Evolutionary conservation across 2,888 invertebrate species (phyloP).

Genomic region (Drosophila infuscata): DNA sequence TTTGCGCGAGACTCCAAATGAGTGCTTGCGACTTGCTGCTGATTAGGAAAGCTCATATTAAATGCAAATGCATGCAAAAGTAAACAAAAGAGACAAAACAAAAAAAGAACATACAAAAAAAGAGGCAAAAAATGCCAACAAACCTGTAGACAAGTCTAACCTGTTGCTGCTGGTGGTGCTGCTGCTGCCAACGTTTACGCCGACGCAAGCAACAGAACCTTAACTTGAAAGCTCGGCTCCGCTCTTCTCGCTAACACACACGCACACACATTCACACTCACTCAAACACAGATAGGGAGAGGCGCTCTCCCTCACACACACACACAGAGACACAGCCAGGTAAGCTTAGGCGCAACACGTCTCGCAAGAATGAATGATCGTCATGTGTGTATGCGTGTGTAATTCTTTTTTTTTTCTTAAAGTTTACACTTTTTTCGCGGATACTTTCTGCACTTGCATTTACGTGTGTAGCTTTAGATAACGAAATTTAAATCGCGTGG

Average conservation of each 20-base stretch:
- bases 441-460: conserved; percentile 39
- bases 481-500: conserved; percentile 30
- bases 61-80: conserved; percentile 53
- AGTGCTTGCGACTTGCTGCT: conserved; percentile 7
- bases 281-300: conserved; percentile 20
- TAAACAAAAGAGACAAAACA: conserved; percentile 57
- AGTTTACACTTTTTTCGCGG: conserved; percentile 34
- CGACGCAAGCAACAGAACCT: conserved; percentile 72
- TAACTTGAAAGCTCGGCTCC: conserved; percentile 67
- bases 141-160: conserved; percentile 75
- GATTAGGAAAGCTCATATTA: conserved; percentile 37
- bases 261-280: conserved; percentile 22
- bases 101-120: conserved; percentile 15
- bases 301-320: conserved; percentile 32
- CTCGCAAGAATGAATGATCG: conserved; percentile 72
- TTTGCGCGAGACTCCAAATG: neutral
- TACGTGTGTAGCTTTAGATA: conserved; percentile 7
- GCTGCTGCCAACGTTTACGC: conserved; percentile 56
- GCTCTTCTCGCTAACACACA: conserved; percentile 16
- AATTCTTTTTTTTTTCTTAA: conserved; percentile 22
- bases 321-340: conserved; percentile 53
- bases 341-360: conserved; percentile 68
- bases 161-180: conserved; percentile 51
- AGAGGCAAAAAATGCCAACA: conserved; percentile 57
- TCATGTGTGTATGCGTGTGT: conserved; percentile 37